A percentile compares a stretch with the other conserved stretches of the same genome.
Conservation (phyloP, 2,888 invertebrate genomes). For the Acanthosepion lycidas region DNA sequence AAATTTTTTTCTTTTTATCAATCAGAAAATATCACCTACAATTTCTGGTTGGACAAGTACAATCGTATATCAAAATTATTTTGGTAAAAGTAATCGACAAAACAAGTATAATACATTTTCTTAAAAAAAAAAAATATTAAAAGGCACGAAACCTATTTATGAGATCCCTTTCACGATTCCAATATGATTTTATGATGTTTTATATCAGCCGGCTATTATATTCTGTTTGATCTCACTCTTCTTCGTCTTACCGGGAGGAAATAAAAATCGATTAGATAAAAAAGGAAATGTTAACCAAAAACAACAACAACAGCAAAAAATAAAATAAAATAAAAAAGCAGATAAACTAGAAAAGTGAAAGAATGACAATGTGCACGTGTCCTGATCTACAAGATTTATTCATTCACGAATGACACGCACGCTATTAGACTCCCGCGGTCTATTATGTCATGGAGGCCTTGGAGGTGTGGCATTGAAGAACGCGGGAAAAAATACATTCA, state of each 20-base stretch:
- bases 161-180: not conserved
- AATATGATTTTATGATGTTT: too few species aligned
- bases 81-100: too few species aligned
- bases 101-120: too few species aligned
- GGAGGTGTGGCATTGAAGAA: not conserved
- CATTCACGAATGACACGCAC: not conserved
- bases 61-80: too few species aligned
- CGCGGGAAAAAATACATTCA: not conserved
- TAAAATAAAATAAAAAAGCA: not conserved
- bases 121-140: too few species aligned
- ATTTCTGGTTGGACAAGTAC: too few species aligned
- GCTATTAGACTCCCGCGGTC: not conserved
- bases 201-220: too few species aligned
- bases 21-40: too few species aligned
- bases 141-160: too few species aligned
- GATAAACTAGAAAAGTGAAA: not conserved
- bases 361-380: not conserved
- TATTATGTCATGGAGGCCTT: not conserved
- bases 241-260: not conserved
- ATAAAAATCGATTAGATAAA: not conserved
- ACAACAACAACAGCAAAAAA: not conserved
- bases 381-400: not conserved
- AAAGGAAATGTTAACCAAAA: not conserved
- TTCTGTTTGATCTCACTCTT: not conserved
- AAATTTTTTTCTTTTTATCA: too few species aligned